Conservation (phyloP, 2,797 vertebrate genomes). For the Sebastes dallii region DNA sequence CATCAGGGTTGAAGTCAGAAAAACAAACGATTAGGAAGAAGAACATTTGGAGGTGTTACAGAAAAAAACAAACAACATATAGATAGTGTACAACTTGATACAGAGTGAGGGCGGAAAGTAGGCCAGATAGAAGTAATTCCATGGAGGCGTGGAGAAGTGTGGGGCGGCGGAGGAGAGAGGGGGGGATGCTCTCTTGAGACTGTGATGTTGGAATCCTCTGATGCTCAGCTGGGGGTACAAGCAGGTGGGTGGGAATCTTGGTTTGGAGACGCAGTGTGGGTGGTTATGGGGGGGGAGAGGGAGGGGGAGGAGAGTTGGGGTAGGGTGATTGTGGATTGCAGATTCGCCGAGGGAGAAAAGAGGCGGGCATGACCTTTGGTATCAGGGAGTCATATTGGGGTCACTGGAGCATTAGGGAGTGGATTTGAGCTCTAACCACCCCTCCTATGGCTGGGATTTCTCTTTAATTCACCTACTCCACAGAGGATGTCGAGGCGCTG, state of each 20-base stretch:
- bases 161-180: conserved; percentile 8
- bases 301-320: not conserved
- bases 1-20: conserved; percentile 23
- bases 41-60: conserved; percentile 54
- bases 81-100: conserved; percentile 66
- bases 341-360: conserved; percentile 37
- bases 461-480: conserved; percentile 12
- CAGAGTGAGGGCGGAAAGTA: conserved; percentile 75
- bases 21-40: conserved; percentile 41
- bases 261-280: conserved; percentile 61
- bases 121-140: conserved; percentile 84
- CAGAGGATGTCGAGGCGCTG: conserved; percentile 15
- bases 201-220: conserved; percentile 63
- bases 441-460: conserved; percentile 38
- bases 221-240: conserved; percentile 71
- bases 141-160: conserved; percentile 59
- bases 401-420: conserved; percentile 55
- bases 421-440: conserved; percentile 32
- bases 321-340: conserved; percentile 7
- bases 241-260: conserved; percentile 77
- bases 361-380: conserved; percentile 67
- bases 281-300: conserved; percentile 26
- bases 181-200: conserved; percentile 59
- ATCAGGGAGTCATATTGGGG: conserved; percentile 57
- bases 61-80: conserved; percentile 53